Evolutionary conservation across 2,888 invertebrate species (phyloP).

Genomic region (Parnassius apollo): DNA sequence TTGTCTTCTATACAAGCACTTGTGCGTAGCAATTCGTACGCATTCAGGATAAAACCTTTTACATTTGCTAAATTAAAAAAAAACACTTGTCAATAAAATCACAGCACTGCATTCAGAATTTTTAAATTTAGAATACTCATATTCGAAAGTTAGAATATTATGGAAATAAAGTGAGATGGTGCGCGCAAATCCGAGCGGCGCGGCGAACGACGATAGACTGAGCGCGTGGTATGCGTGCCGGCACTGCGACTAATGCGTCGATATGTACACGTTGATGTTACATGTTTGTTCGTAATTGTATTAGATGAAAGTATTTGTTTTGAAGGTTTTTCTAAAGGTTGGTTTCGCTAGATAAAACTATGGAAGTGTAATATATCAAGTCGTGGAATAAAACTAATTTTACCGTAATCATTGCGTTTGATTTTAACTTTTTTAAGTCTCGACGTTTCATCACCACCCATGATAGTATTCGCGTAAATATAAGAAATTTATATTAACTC

Average conservation of each 20-base stretch:
- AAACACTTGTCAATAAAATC: constrained; percentile 31
- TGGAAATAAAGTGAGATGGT: constrained; percentile 35
- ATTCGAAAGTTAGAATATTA: constrained; percentile 42
- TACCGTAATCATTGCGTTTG: too few relatives aligned
- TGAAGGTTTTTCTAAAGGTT: constrained; percentile 7
- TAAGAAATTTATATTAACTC: too few relatives aligned
- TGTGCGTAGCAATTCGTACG: constrained; percentile 64
- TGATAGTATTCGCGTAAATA: too few relatives aligned
- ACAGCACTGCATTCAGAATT: constrained; percentile 33
- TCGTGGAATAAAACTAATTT: too few relatives aligned
- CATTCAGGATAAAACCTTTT: constrained; percentile 38
- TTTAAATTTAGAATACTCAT: constrained; percentile 27
- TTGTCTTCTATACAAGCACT: constrained; percentile 52
- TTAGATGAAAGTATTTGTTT: constrained; percentile 12
- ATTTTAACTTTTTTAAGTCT: too few relatives aligned
- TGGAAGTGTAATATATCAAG: too few relatives aligned
- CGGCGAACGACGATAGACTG: constrained; percentile 39
- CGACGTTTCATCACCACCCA: too few relatives aligned
- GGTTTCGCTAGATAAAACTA: not conserved
- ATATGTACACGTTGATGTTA: constrained; percentile 40
- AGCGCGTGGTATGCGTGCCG: constrained; percentile 36
- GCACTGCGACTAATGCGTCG: constrained; percentile 46
- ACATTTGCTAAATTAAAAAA: constrained; percentile 34
- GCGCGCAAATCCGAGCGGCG: constrained; percentile 56
- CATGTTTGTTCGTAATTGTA: constrained; percentile 24